phyloP scores from a whole-genome alignment of 2,888 invertebrate species.

The Graphium colonna region DNA sequence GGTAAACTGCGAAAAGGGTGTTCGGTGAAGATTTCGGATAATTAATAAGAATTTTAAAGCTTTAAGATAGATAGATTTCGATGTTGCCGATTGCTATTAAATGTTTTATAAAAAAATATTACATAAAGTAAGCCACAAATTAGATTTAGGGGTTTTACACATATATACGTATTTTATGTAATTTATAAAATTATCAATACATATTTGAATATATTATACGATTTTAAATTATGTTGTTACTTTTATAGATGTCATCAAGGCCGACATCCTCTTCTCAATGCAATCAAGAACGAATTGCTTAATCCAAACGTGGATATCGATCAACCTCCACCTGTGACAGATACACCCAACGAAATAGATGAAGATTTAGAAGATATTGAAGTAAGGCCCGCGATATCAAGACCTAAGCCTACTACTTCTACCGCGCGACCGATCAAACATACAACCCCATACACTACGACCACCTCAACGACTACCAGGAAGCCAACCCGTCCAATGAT shows the following conservation, averaged over 20 bases:
- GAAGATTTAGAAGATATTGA: slow-evolving; percentile 67
- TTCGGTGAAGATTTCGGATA: no score
- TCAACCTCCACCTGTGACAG: slow-evolving; percentile 39
- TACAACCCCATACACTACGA: slow-evolving; percentile 41
- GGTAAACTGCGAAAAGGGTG: no score
- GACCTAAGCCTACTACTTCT: slow-evolving; percentile 36
- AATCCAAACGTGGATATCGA: slow-evolving; percentile 51
- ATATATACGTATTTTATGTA: no score
- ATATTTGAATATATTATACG: no score
- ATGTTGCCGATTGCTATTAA: no score
- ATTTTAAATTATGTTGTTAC: neutral
- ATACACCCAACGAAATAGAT: slow-evolving; percentile 52
- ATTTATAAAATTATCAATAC: no score
- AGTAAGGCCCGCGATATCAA: slow-evolving; percentile 49
- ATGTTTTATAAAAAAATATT: no score
- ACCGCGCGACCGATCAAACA: slow-evolving; percentile 32
- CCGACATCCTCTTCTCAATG: slow-evolving; percentile 87
- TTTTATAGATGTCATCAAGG: slow-evolving; percentile 86
- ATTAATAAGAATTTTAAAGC: no score
- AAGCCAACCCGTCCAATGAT: slow-evolving; percentile 32
- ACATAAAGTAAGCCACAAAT: no score
- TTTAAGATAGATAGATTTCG: no score
- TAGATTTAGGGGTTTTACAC: no score
- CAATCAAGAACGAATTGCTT: slow-evolving; percentile 86
- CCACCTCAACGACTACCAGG: slow-evolving; percentile 36